Evolutionary conservation across 2,888 invertebrate genomes (phyloP), one percentile per base, ranked within the genome.

Genomic region (Urechis unicinctus): DNA sequence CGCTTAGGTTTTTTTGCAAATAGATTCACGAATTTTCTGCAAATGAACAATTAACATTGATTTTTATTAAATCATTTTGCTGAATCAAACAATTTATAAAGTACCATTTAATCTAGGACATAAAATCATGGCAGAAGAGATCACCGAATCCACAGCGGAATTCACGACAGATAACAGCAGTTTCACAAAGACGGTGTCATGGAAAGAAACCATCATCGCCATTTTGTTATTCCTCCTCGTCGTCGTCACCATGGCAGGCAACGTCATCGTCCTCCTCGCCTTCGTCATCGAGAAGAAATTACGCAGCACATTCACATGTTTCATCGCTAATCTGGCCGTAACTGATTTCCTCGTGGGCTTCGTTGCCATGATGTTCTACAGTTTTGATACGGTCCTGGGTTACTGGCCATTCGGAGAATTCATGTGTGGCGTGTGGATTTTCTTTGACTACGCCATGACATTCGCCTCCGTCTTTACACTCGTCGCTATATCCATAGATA

Each of bases 381-480:
- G 73, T 5, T 59, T 70, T 24, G 65, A 72, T 57, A 68, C 68
- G 43, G 58, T 74, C 1, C 66, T 73, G 17, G 74, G 72, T 3
- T 70, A 73, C 54, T 77, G 76, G 68, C 75, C 75, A 2, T 74
- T 76, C 57, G 70, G 72, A 3, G 59, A 60, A 52, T 62, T 72
- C 45, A 61, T 75, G 61, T 77, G 77, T 53, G 69, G 68, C 2
- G 58, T 74, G 29, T 77, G 77, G 77, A 69, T 76, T 42, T 74
- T 76, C 65, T 72, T 68, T 59, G 77, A 77, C 58, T 77, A 75
- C 59, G 73, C 71, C 25, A 73, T 73, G 74, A 75, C 75, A 6
- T 76, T 77, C 56, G 73, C 75, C 17, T 71, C 72, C 0, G 75
- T 76, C 42, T 74, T 73, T 61, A 75, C 75, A 1, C 61, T 77